These are phyloP conservation scores for Drosophila kanekoi DNA, from an alignment of 2,888 invertebrate species.

Conservation along the genomic window DNA sequence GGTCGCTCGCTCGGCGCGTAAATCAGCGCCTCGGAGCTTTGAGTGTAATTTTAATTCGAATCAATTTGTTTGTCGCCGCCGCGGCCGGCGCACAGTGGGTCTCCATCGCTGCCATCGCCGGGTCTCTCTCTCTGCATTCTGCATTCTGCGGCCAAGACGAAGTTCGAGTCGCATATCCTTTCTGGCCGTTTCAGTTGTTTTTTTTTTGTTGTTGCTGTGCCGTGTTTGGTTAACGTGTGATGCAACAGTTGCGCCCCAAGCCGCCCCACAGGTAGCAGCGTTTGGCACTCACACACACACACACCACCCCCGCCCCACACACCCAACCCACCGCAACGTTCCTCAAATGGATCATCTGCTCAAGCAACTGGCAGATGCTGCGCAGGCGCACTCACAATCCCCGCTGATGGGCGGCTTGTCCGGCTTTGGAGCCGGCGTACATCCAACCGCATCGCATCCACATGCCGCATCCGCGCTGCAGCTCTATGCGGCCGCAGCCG, in stretches of 20 bases:
- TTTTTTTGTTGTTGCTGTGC: constrained; percentile 4
- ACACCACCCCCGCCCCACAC: neutral
- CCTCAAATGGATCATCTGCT: constrained; percentile 76
- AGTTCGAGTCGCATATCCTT: neutral
- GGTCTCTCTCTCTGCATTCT: constrained; percentile 7
- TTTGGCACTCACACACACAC: neutral
- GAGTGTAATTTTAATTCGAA: constrained; percentile 77
- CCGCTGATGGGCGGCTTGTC: constrained; percentile 23
- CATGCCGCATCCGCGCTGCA: constrained; percentile 87
- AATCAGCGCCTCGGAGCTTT: constrained; percentile 56
- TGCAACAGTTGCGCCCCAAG: constrained; percentile 44
- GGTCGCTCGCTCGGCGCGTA: constrained; percentile 45
- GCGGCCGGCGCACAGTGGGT: constrained; percentile 70
- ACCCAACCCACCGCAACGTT: constrained; percentile 27
- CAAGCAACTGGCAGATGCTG: constrained; percentile 87
- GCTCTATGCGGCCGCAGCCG: constrained; percentile 89
- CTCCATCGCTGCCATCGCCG: constrained; percentile 33
- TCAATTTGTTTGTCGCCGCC: constrained; percentile 80
- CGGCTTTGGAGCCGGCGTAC: neutral
- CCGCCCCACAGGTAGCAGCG: constrained; percentile 2
- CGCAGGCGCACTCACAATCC: constrained; percentile 57
- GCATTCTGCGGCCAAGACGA: constrained; percentile 12
- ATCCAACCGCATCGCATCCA: constrained; percentile 10
- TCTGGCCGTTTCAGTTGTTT: constrained; percentile 8
- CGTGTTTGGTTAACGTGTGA: constrained; percentile 14